Evolutionary conservation across 2,888 invertebrate species (phyloP).

Genomic region (Actias luna): DNA sequence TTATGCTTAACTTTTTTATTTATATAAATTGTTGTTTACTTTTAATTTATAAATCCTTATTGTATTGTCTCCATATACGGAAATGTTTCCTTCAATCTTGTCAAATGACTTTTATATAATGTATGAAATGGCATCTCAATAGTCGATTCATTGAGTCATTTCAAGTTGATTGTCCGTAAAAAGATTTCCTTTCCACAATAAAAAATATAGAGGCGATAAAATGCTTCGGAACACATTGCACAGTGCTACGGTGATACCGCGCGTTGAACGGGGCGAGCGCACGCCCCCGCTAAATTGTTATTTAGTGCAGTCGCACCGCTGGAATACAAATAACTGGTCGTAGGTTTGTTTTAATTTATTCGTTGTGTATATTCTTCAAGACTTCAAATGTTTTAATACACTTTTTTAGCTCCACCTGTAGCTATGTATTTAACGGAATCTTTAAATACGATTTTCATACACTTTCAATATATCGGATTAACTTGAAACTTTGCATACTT

Average conservation of each 20-base stretch:
- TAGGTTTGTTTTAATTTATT: neutral
- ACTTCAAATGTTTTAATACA: too few species aligned
- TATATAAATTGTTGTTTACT: too few species aligned
- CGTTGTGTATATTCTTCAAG: neutral
- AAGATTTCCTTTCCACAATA: neutral
- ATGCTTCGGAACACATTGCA: neutral
- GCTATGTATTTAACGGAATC: too few species aligned
- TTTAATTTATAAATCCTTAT: too few species aligned
- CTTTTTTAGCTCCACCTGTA: too few species aligned
- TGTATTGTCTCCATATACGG: too few species aligned
- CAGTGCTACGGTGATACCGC: neutral
- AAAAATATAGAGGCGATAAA: neutral
- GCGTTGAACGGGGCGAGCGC: neutral
- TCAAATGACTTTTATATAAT: too few species aligned
- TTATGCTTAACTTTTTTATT: too few species aligned
- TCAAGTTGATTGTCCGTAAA: neutral
- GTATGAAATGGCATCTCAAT: neutral
- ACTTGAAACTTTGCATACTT: too few species aligned
- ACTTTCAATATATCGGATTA: too few species aligned
- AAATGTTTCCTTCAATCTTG: too few species aligned
- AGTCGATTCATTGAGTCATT: neutral
- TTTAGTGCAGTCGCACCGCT: neutral
- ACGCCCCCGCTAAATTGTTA: neutral
- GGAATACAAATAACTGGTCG: neutral
- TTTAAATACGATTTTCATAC: too few species aligned